Evolutionary conservation across 2,797 vertebrate species (phyloP).

Genomic region (Anableps anableps): DNA sequence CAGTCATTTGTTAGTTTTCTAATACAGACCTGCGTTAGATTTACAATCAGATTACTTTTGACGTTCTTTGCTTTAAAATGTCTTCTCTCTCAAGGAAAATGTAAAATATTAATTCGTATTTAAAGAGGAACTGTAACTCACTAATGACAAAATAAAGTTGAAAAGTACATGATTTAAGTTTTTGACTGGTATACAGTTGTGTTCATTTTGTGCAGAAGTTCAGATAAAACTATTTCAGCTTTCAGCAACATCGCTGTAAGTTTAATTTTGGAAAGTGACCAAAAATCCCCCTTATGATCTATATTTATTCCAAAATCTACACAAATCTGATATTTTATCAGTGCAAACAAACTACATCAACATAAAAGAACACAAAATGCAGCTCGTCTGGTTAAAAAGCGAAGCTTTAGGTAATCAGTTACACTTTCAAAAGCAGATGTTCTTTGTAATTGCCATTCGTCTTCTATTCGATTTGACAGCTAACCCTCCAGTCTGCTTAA

Average conservation of each 20-base stretch:
- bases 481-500: constrained; percentile 38
- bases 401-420: background rate
- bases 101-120: background rate
- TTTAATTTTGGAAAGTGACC: background rate
- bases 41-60: background rate
- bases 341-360: background rate
- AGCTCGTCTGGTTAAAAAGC: background rate
- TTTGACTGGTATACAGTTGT: background rate
- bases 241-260: background rate
- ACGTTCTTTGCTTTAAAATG: too few relatives aligned
- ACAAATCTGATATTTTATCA: background rate
- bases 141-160: background rate
- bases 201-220: background rate
- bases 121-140: background rate
- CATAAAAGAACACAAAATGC: background rate
- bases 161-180: too few relatives aligned
- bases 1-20: background rate
- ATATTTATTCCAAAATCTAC: background rate
- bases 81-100: background rate
- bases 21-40: background rate
- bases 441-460: background rate
- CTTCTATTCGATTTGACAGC: constrained; percentile 31
- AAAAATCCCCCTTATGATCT: background rate
- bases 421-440: background rate
- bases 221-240: background rate